Conservation (phyloP, 2,113 vertebrate genomes). For the Chroicocephalus ridibundus region DNA sequence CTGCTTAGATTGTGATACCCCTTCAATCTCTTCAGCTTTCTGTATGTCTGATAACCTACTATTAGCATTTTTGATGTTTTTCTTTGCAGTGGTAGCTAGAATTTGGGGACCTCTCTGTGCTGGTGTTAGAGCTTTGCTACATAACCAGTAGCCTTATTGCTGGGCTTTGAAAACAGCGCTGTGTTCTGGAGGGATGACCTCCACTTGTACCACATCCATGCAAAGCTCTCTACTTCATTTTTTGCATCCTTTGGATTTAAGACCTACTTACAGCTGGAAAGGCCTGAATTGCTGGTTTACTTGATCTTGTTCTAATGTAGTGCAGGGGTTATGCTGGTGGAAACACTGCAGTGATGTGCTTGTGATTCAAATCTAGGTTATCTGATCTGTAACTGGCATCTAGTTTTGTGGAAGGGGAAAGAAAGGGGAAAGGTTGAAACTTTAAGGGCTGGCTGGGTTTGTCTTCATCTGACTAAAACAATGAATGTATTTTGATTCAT, state of each 20-base stretch:
- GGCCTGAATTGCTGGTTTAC: neutral
- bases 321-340: neutral
- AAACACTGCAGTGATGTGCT: neutral
- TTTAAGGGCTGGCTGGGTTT: neutral
- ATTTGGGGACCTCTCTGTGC: neutral
- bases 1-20: neutral
- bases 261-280: neutral
- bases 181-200: neutral
- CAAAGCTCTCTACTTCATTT: neutral
- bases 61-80: neutral
- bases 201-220: no score
- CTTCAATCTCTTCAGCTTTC: neutral
- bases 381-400: neutral
- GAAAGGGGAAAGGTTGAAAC: neutral
- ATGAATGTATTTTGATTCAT: neutral
- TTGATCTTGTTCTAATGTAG: neutral
- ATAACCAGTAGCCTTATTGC: neutral
- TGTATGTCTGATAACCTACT: rapidly evolving
- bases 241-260: neutral
- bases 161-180: neutral
- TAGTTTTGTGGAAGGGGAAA: neutral
- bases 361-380: neutral
- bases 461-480: neutral
- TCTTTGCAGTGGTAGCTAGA: neutral
- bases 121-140: neutral